Evolutionary conservation across 2,113 vertebrate genomes (phyloP).

Genomic region (Bufo gargarizans): DNA sequence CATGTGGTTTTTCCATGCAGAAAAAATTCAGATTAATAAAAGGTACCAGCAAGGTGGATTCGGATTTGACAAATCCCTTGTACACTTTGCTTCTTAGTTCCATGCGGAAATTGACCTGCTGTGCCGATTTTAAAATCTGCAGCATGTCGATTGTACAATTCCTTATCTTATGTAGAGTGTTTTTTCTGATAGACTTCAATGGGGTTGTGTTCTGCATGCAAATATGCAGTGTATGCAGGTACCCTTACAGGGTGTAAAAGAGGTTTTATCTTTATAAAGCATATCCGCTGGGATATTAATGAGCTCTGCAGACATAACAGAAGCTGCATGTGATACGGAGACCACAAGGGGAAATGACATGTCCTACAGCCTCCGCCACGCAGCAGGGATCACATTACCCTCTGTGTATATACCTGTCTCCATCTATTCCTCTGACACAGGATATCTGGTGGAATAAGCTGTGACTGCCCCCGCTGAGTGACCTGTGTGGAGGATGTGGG

Average conservation of each 20-base stretch:
- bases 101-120: no score
- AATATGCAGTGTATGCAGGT: no score
- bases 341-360: not conserved
- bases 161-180: no score
- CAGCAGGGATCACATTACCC: not conserved
- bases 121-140: no score
- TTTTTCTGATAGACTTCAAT: no score
- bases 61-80: no score
- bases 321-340: not conserved
- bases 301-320: constrained; percentile 2
- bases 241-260: not conserved
- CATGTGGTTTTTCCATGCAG: no score
- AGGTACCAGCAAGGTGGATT: no score
- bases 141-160: no score
- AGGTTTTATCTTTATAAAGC: not conserved
- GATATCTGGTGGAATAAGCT: not conserved
- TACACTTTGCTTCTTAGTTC: no score
- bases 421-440: constrained; percentile 14
- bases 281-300: not conserved
- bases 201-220: no score
- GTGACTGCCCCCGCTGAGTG: not conserved
- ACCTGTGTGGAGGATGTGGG: not conserved
- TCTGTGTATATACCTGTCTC: constrained; percentile 14
- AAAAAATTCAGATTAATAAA: no score
- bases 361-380: not conserved